Evolutionary conservation across 2,113 vertebrate genomes (phyloP).

Genomic region (Peromyscus polionotus): DNA sequence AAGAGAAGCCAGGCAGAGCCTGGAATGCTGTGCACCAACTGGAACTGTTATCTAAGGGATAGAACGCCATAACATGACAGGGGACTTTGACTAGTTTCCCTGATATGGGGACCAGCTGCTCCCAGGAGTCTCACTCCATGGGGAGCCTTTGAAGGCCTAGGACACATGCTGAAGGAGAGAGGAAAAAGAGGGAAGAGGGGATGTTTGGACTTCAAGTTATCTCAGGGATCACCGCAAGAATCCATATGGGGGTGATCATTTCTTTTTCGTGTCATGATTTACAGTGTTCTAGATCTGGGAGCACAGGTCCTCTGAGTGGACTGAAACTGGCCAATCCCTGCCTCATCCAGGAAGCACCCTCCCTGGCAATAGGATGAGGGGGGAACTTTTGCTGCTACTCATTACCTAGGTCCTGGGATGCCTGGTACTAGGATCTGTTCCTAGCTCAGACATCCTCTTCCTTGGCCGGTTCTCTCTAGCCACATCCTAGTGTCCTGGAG

Average conservation of each 20-base stretch:
- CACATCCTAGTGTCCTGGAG: not conserved
- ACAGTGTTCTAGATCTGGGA: not conserved
- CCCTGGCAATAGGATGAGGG: rapidly evolving
- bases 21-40: not conserved
- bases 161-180: not conserved
- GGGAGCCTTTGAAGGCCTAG: conserved; percentile 13
- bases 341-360: not conserved
- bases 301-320: not conserved
- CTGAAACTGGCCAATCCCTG: not conserved
- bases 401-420: not conserved
- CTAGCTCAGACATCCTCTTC: not conserved
- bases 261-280: not conserved
- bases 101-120: not conserved
- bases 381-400: not conserved
- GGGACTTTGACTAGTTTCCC: conserved; percentile 20
- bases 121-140: not conserved
- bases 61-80: not conserved
- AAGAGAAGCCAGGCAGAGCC: not conserved
- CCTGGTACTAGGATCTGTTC: rapidly evolving
- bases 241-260: not conserved
- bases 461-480: not conserved
- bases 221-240: not conserved
- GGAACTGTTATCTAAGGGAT: not conserved
- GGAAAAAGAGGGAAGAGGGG: not conserved
- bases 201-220: not conserved